phyloP scores from a whole-genome alignment of 2,113 vertebrate species.

The Empidonax alnorum region DNA sequence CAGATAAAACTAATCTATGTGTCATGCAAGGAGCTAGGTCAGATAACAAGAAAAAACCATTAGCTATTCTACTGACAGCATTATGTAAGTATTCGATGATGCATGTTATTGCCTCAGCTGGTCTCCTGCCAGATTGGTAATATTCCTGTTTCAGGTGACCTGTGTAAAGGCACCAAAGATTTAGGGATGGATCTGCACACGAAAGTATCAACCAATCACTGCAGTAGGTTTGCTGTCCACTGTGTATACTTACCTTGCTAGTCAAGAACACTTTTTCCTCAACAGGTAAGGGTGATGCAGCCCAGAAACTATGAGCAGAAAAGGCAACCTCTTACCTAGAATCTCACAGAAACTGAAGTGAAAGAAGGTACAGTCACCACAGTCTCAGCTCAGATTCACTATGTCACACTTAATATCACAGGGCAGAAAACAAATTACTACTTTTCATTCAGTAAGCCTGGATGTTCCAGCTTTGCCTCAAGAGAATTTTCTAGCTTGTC shows the following conservation, averaged over 20 bases:
- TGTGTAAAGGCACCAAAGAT: not conserved
- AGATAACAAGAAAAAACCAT: slow-evolving; percentile 35
- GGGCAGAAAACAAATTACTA: not conserved
- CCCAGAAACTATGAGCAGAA: not conserved
- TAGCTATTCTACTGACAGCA: not conserved
- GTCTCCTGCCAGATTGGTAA: not conserved
- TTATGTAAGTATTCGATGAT: slow-evolving; percentile 21
- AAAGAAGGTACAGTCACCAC: not conserved
- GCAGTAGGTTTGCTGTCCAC: not conserved
- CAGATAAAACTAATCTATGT: slow-evolving; percentile 47
- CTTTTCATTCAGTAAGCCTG: not conserved
- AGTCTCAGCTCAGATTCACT: not conserved
- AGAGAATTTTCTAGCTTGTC: not conserved
- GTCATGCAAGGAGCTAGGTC: slow-evolving; percentile 16
- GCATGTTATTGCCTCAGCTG: not conserved
- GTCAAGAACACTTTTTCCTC: not conserved
- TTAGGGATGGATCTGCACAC: not conserved
- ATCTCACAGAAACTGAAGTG: not conserved
- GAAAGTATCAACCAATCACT: not conserved
- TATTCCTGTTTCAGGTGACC: not conserved
- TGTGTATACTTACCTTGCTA: not conserved
- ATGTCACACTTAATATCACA: not conserved
- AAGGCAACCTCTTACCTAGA: not conserved
- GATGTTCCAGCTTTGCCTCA: not conserved
- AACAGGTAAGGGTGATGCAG: not conserved